Evolutionary conservation across 2,797 vertebrate species (phyloP), one percentile per base, ranked within the genome.

Genomic region (Eidolon dupreanum): DNA sequence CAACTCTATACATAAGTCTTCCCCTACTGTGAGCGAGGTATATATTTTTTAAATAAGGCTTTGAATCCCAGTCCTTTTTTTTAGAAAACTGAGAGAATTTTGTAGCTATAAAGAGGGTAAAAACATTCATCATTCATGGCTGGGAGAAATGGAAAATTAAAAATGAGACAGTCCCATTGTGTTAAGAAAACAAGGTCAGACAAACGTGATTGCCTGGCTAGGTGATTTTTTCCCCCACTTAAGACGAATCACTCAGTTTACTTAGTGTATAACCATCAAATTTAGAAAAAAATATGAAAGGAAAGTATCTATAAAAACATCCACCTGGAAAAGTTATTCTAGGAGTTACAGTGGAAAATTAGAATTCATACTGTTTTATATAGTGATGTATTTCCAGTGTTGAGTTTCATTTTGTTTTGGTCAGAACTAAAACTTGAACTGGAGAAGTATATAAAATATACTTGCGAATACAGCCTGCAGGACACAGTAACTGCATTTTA

Each of bases 61-160:
- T 92, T 94, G 38, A 83, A 61, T 81, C 51, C 22, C 6, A 16
- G 49, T 15, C 38, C 31, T 88, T 19, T 19, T 89, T 38, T 66
- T 57, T 86, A 82, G 74, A 77, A 94, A 93, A 82, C n/a, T 55
- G n/a, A 92, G 49, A 88, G 31, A 4, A 20, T 88, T 33, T 90
- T 91, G 15, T 4, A 8, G 36, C 71, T 65, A 24, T 51, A 86
- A 57, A 49, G 41, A 82, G 26, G 28, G 10, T 59, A 19, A 84
- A 71, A n/a, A n/a, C 8, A 85, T 66, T 70, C 4, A 8, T 79
- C 84, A 57, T 93, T 96, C 71, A 65, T 43, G 84, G 46, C 41
- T 82, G n/a, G 41, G 33, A 86, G 38, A 66, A 77, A 33, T 19
- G 49, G 36, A 73, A 93, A 46, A 6, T 53, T 81, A 75, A 87